These are phyloP conservation scores for Tribolium madens DNA, from an alignment of 1,140 invertebrate species.

Conservation along the genomic window DNA sequence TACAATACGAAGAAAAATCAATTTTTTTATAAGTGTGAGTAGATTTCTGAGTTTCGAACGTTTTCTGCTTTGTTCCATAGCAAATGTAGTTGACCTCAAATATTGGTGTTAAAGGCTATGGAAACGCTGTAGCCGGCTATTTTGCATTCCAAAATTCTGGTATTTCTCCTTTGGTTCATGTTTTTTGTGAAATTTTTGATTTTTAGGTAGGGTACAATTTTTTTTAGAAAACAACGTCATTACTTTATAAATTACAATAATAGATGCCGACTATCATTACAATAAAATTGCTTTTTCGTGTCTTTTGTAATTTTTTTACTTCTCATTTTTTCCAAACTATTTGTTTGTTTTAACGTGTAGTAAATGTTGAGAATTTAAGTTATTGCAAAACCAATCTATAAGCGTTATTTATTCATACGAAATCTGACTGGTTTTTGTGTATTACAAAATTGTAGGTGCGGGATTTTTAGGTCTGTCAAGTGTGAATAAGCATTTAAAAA, in stretches of 20 bases:
- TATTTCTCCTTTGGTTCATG: neutral
- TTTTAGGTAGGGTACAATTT: no score
- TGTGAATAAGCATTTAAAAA: neutral
- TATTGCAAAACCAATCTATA: neutral
- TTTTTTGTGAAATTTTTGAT: neutral
- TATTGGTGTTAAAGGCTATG: neutral
- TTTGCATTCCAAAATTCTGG: neutral
- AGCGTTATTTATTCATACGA: neutral
- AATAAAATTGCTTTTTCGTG: conserved; percentile 15
- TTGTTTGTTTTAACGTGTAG: no score
- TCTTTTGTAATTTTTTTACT: neutral
- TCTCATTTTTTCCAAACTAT: neutral
- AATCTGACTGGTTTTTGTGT: neutral
- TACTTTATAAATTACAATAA: no score
- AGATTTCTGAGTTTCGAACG: neutral
- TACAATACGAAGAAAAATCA: neutral
- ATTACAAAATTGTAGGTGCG: neutral
- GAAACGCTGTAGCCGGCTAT: neutral
- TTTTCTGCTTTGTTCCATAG: neutral
- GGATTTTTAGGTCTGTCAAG: neutral
- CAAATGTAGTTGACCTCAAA: neutral
- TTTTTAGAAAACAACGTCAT: no score
- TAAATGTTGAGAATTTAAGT: neutral
- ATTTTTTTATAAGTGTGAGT: neutral
- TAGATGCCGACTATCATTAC: neutral